Evolutionary conservation across 2,113 vertebrate genomes (phyloP).

Genomic region (Chunga burmeisteri): DNA sequence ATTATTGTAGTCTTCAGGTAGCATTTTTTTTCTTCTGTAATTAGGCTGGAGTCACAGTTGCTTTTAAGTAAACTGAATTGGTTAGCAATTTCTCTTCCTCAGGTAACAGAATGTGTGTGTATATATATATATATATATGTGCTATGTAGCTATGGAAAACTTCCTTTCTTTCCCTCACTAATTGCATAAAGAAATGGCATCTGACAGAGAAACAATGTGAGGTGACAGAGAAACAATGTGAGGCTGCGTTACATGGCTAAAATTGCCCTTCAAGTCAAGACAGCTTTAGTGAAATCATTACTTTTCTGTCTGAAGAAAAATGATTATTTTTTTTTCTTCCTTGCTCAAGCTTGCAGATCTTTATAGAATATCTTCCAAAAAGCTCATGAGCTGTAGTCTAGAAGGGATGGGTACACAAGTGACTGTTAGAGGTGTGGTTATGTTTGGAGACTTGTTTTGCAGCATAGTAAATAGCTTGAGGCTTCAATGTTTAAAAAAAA

Average conservation of each 20-base stretch:
- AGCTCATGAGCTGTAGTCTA: neutral
- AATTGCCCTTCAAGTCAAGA: neutral
- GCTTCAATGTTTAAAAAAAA: neutral
- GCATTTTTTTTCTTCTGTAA: neutral
- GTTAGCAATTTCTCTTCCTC: neutral
- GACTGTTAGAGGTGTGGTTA: neutral
- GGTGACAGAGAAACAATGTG: neutral
- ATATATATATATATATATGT: neutral
- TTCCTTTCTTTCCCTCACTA: neutral
- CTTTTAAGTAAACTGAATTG: neutral
- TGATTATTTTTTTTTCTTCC: neutral
- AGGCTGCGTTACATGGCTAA: neutral
- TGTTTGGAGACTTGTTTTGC: conserved; percentile 45
- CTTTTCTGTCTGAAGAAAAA: neutral
- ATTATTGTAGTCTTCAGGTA: neutral
- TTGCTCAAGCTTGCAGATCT: conserved; percentile 20
- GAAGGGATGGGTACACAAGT: neutral
- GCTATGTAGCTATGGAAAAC: neutral
- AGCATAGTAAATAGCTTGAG: conserved; percentile 34
- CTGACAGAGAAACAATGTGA: neutral
- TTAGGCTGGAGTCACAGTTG: neutral
- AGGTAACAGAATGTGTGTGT: neutral
- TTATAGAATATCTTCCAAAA: neutral
- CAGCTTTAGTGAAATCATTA: neutral
- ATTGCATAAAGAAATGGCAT: neutral